A percentile compares a stretch with the other conserved stretches of the same genome.
Evolutionary conservation across 1,140 invertebrate species (phyloP).

Genomic region (Daktulosphaira vitifoliae): DNA sequence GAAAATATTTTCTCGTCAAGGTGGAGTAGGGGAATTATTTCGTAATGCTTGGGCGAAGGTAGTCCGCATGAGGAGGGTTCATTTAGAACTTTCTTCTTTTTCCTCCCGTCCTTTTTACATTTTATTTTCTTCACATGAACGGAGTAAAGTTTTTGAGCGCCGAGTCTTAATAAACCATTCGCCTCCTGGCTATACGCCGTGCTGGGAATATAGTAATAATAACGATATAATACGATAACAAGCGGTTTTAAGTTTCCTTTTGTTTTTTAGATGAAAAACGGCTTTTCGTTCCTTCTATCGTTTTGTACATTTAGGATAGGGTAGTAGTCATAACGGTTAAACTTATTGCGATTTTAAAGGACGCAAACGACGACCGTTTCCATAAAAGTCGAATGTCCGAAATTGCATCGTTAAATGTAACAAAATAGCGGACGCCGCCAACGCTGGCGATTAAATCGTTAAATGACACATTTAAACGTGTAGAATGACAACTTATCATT

Average conservation of each 20-base stretch:
- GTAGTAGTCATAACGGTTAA: conserved; percentile 15
- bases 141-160: conserved; percentile 23
- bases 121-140: conserved; percentile 34
- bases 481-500: not conserved
- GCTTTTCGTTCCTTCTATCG: not conserved
- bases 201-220: conserved; percentile 26
- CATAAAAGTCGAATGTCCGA: conserved; percentile 30
- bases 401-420: conserved; percentile 27
- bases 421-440: not conserved
- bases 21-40: conserved; percentile 23
- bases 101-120: not conserved
- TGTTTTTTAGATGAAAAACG: conserved; percentile 30
- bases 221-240: conserved; percentile 30
- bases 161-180: conserved; percentile 29
- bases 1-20: conserved; percentile 30
- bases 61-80: conserved; percentile 23
- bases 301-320: not conserved
- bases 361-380: conserved; percentile 18
- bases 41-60: conserved; percentile 19
- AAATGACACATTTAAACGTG: conserved; percentile 21
- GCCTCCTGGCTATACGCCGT: conserved; percentile 7
- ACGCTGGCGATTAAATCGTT: not conserved
- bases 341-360: conserved; percentile 29
- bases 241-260: conserved; percentile 31
- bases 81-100: conserved; percentile 27